Evolutionary conservation across 1,140 invertebrate genomes (phyloP).

Genomic region (Melitaea cinxia): DNA sequence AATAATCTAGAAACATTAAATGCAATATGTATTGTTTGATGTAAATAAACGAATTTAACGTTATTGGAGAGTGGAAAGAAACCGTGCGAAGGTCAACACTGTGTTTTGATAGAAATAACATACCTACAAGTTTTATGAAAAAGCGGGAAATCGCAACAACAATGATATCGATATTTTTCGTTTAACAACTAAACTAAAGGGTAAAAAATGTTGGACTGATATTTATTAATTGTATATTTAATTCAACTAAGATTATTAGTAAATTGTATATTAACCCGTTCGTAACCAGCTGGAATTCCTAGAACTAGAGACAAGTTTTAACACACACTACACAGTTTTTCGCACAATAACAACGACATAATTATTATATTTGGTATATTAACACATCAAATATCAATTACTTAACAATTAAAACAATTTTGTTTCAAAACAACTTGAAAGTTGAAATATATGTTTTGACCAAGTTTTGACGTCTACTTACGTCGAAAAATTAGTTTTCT

Average conservation of each 20-base stretch:
- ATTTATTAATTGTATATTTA: conserved; percentile 6
- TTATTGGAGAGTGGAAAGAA: conserved; percentile 27
- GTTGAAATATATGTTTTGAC: conserved; percentile 58
- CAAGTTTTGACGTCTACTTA: conserved; percentile 57
- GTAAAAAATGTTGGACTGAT: not conserved
- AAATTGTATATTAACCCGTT: conserved; percentile 47
- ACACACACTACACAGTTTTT: conserved; percentile 35
- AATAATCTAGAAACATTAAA: not conserved
- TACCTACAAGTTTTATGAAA: conserved; percentile 5
- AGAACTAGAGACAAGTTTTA: conserved; percentile 42
- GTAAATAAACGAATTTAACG: conserved; percentile 1
- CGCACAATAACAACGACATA: conserved; percentile 39
- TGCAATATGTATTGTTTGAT: not conserved
- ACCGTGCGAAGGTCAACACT: conserved; percentile 44
- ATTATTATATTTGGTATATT: conserved; percentile 31
- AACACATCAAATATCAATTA: conserved; percentile 8
- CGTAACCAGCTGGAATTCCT: conserved; percentile 56
- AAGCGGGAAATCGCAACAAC: conserved; percentile 25
- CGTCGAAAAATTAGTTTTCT: conserved; percentile 41
- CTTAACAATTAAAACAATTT: conserved; percentile 29
- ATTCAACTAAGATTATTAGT: conserved; percentile 23
- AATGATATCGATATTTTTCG: conserved; percentile 3
- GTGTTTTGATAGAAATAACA: conserved; percentile 42
- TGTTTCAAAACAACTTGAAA: conserved; percentile 59
- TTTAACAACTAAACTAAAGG: not conserved